These are phyloP conservation scores for Punctoribates punctum DNA, from an alignment of 2,888 invertebrate species.

Conservation along the genomic window DNA sequence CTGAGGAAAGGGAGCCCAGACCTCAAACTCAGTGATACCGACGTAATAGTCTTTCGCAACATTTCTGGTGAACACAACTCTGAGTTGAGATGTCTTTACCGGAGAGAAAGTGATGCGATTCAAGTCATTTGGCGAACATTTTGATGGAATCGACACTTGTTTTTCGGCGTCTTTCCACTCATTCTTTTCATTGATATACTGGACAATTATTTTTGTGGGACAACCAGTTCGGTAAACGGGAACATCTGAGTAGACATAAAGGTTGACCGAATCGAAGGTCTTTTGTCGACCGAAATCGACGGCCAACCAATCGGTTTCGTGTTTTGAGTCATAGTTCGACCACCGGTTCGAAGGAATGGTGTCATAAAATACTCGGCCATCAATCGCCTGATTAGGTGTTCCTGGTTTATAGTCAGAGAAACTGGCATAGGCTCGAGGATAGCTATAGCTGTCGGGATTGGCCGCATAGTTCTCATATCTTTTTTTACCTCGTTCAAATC, in stretches of 20 bases:
- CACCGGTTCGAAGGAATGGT: background rate
- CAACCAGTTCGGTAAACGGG: slow-evolving; percentile 14
- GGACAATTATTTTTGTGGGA: slow-evolving; percentile 21
- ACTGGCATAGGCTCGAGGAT: background rate
- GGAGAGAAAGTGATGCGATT: slow-evolving; percentile 1
- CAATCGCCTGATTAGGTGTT: background rate
- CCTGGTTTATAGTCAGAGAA: background rate
- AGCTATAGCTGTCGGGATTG: background rate
- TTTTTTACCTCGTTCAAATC: no score
- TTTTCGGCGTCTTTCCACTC: slow-evolving; percentile 12
- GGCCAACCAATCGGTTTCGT: slow-evolving; percentile 19
- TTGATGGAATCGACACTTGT: background rate
- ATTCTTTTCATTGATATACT: background rate
- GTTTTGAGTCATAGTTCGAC: background rate
- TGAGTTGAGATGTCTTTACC: background rate
- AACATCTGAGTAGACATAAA: slow-evolving; percentile 16
- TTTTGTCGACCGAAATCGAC: slow-evolving; percentile 4
- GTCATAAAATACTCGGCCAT: slow-evolving; percentile 9
- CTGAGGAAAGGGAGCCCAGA: slow-evolving; percentile 7
- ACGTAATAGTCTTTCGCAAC: slow-evolving; percentile 4
- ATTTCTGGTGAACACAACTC: slow-evolving; percentile 20
- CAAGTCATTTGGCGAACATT: background rate
- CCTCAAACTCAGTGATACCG: slow-evolving; percentile 14
- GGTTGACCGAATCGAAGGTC: background rate
- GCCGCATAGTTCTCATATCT: slow-evolving; percentile 13